Conservation (phyloP, 2,888 invertebrate species). For the Tipula lateralis region DNA sequence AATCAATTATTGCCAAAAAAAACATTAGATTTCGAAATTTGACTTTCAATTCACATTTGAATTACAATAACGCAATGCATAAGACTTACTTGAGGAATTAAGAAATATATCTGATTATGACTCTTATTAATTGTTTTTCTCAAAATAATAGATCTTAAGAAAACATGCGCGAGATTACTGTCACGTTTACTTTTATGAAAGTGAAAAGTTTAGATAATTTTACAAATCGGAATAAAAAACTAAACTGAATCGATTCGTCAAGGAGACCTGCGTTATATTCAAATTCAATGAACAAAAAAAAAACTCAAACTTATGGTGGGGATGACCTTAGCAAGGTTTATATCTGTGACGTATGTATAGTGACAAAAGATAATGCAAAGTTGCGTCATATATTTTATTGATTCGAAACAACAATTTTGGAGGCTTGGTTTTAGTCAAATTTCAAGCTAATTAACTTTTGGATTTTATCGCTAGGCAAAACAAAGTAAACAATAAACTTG, state of each 20-base stretch:
- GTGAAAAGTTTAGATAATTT: not conserved
- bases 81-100: not conserved
- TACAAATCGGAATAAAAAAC: not conserved
- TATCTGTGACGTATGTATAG: not conserved
- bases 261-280: not conserved
- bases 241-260: not conserved
- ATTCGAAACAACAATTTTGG: not conserved
- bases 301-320: not conserved
- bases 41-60: conserved; percentile 15
- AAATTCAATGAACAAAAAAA: not conserved
- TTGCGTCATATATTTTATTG: not conserved
- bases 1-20: not conserved
- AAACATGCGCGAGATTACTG: not conserved
- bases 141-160: too few species aligned
- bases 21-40: not conserved
- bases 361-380: not conserved
- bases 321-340: not conserved
- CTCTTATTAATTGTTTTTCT: not conserved
- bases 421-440: not conserved
- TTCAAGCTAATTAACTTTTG: not conserved
- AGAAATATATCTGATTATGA: not conserved
- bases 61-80: not conserved
- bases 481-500: not conserved
- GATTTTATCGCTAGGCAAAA: not conserved
- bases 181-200: not conserved